phyloP scores from a whole-genome alignment of 2,888 invertebrate genomes.

The Pyralis farinalis region DNA sequence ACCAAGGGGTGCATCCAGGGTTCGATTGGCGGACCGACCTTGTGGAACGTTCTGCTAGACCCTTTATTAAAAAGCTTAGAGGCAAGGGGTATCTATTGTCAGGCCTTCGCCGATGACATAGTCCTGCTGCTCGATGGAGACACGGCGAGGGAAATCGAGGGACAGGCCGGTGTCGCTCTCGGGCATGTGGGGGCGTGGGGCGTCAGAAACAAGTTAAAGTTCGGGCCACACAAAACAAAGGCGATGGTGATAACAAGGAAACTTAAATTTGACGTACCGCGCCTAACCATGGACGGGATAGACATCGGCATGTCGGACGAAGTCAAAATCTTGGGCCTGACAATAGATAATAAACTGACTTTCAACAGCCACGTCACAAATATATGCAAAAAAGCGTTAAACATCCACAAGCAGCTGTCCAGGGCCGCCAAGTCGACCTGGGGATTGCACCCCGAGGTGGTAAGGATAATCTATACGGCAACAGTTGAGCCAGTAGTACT shows the following conservation, averaged over 20 bases:
- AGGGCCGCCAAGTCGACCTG: slow-evolving; percentile 5
- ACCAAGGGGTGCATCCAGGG: neutral
- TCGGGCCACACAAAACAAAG: slow-evolving; percentile 6
- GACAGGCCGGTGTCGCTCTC: slow-evolving; percentile 24
- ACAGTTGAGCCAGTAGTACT: neutral
- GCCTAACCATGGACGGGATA: no score
- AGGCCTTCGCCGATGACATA: no score
- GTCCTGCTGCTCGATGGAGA: neutral
- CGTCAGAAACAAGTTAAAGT: slow-evolving; percentile 23
- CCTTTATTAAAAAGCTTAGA: no score
- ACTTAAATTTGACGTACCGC: neutral
- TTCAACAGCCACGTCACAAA: neutral
- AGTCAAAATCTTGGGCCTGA: no score
- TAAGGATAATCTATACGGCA: neutral
- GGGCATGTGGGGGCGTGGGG: slow-evolving; percentile 21
- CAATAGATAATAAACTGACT: neutral
- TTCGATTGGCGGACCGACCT: neutral
- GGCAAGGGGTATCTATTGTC: no score
- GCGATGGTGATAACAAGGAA: neutral
- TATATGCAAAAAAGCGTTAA: neutral
- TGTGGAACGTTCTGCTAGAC: neutral
- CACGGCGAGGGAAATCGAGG: neutral
- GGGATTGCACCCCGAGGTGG: slow-evolving; percentile 2
- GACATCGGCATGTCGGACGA: no score
- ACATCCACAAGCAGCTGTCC: neutral